Evolutionary conservation across 2,888 invertebrate species (phyloP).

Genomic region (Hirtodrosophila cameraria): DNA sequence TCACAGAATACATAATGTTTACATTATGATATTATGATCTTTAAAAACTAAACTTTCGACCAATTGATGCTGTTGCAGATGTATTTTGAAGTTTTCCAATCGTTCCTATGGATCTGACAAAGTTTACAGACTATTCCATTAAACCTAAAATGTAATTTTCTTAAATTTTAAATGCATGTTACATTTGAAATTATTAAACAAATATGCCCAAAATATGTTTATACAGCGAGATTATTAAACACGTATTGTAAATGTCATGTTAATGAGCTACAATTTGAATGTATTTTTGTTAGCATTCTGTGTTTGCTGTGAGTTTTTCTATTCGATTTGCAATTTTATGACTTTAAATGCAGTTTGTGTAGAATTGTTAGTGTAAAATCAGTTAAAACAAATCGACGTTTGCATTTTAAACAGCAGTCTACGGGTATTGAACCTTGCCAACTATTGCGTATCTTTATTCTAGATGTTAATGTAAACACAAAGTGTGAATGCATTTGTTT

Average conservation of each 20-base stretch:
- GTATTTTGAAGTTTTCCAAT: no score
- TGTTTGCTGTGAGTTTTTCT: conserved; percentile 6
- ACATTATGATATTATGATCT: no score
- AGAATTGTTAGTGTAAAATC: conserved; percentile 26
- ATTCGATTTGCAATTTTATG: conserved; percentile 31
- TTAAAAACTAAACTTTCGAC: no score
- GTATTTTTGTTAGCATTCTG: conserved; percentile 29
- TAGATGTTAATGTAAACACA: conserved; percentile 16
- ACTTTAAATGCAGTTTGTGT: conserved; percentile 47
- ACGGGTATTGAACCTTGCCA: conserved; percentile 56
- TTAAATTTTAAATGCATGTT: no score
- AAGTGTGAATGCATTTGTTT: conserved; percentile 11
- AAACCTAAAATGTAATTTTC: no score
- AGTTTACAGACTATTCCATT: no score
- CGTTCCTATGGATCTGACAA: no score
- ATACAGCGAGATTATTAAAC: background rate
- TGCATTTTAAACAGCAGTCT: conserved; percentile 41
- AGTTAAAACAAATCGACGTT: conserved; percentile 13
- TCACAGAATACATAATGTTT: no score
- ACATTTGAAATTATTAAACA: no score
- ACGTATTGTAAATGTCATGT: conserved; percentile 15
- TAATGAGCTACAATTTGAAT: conserved; percentile 27
- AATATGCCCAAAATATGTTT: background rate
- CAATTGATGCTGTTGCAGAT: no score
- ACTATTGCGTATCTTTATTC: conserved; percentile 6